These are phyloP conservation scores for Thumatha senex DNA, from an alignment of 2,888 invertebrate genomes.

Conservation along the genomic window DNA sequence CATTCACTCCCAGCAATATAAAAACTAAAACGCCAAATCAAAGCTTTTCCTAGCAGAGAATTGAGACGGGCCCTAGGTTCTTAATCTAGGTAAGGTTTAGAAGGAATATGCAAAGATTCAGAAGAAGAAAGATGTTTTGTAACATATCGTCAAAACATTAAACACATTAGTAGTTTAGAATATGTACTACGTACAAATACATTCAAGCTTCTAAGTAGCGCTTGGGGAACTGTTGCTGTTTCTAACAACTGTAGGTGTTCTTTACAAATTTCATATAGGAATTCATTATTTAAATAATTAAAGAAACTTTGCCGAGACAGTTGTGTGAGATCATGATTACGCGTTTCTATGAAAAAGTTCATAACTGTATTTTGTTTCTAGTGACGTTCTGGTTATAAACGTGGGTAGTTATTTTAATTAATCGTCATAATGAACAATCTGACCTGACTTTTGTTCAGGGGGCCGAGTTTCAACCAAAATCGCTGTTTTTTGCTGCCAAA, in stretches of 20 bases:
- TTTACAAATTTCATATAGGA: constrained; percentile 47
- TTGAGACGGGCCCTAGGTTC: too few relatives aligned
- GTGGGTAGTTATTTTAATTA: neutral
- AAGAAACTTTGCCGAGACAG: constrained; percentile 44
- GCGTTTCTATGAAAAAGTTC: neutral
- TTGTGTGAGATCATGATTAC: constrained; percentile 26
- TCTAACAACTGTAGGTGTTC: constrained; percentile 18
- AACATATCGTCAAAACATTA: too few relatives aligned
- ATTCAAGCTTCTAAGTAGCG: constrained; percentile 40
- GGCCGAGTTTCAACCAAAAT: too few relatives aligned
- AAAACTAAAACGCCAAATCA: too few relatives aligned
- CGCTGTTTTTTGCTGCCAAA: too few relatives aligned
- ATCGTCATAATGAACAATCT: neutral
- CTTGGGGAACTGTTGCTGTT: constrained; percentile 40
- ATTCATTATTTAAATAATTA: constrained; percentile 49
- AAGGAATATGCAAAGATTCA: too few relatives aligned
- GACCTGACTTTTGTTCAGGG: neutral
- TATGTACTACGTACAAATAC: constrained; percentile 26
- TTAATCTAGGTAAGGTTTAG: too few relatives aligned
- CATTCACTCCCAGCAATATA: too few relatives aligned
- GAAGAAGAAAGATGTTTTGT: too few relatives aligned
- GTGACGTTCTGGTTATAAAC: neutral
- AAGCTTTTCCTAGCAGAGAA: too few relatives aligned
- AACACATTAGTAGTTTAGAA: too few relatives aligned
- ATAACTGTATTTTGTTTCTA: neutral